phyloP scores from a whole-genome alignment of 1,140 invertebrate species.

The Aphidius gifuensis region DNA sequence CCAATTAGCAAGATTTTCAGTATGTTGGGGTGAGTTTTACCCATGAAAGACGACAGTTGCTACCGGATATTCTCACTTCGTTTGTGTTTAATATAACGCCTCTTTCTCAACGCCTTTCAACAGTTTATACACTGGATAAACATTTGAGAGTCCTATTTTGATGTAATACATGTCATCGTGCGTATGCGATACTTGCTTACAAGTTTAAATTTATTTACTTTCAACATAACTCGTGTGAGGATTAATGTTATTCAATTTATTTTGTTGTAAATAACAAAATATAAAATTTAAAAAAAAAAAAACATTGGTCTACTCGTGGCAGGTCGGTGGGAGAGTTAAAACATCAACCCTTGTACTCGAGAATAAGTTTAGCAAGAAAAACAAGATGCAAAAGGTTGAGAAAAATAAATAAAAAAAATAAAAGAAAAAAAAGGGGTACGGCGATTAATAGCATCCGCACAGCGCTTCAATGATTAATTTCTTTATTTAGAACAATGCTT shows the following conservation, averaged over 20 bases:
- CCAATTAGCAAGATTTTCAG: slow-evolving; percentile 51
- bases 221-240: no score
- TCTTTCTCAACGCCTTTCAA: slow-evolving; percentile 22
- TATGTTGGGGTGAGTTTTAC: slow-evolving; percentile 36
- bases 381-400: neutral
- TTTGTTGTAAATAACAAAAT: no score
- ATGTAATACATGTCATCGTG: no score
- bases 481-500: slow-evolving; percentile 35
- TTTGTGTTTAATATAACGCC: slow-evolving; percentile 42
- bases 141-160: neutral
- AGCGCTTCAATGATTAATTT: slow-evolving; percentile 44
- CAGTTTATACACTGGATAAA: slow-evolving; percentile 5
- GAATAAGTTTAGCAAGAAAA: neutral
- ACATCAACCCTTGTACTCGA: neutral
- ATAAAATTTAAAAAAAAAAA: no score
- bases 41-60: slow-evolving; percentile 48
- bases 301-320: no score
- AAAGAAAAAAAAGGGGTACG: slow-evolving; percentile 31
- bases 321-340: no score
- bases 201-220: no score
- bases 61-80: slow-evolving; percentile 40
- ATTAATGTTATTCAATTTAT: no score
- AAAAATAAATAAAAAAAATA: neutral
- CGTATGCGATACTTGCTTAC: no score
- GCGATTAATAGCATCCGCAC: slow-evolving; percentile 41